Conservation (phyloP, 2,113 vertebrate species). For the Heptranchias perlo region DNA sequence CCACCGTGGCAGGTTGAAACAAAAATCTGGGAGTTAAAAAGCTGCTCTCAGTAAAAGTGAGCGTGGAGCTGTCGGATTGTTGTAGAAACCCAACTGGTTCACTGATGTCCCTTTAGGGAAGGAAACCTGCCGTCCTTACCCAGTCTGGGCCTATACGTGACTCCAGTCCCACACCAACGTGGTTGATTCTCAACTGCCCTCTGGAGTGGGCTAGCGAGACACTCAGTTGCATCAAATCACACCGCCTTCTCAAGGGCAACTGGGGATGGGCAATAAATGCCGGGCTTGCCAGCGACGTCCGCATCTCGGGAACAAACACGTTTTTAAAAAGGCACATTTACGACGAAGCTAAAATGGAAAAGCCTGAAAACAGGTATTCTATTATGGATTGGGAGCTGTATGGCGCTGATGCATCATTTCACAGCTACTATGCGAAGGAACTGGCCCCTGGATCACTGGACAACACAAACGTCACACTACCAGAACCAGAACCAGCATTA, state of each 20-base stretch:
- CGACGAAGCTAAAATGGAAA: not conserved
- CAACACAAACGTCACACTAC: too few relatives aligned
- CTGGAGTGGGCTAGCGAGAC: not conserved
- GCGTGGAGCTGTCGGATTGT: too few relatives aligned
- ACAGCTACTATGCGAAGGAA: not conserved
- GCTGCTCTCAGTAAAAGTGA: not conserved
- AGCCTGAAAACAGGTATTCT: not conserved
- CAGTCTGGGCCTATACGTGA: not conserved
- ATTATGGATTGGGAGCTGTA: not conserved
- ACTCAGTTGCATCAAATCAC: not conserved
- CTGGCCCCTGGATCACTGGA: not conserved
- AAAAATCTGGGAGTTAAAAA: not conserved
- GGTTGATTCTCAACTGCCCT: not conserved
- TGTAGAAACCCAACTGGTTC: not conserved
- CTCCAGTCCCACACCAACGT: not conserved
- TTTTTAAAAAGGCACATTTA: too few relatives aligned
- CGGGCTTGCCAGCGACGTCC: not conserved
- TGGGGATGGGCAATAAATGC: not conserved
- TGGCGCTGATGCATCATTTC: too few relatives aligned
- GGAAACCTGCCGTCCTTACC: not conserved
- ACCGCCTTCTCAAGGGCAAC: not conserved
- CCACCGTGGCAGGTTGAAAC: not conserved
- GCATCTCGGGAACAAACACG: too few relatives aligned
- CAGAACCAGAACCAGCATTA: too few relatives aligned
- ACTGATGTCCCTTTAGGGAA: not conserved